Percentiles rank a stretch among this genome's conserved stretches.
Conservation (phyloP, 2,797 vertebrate species). For the Cynopterus sphinx region DNA sequence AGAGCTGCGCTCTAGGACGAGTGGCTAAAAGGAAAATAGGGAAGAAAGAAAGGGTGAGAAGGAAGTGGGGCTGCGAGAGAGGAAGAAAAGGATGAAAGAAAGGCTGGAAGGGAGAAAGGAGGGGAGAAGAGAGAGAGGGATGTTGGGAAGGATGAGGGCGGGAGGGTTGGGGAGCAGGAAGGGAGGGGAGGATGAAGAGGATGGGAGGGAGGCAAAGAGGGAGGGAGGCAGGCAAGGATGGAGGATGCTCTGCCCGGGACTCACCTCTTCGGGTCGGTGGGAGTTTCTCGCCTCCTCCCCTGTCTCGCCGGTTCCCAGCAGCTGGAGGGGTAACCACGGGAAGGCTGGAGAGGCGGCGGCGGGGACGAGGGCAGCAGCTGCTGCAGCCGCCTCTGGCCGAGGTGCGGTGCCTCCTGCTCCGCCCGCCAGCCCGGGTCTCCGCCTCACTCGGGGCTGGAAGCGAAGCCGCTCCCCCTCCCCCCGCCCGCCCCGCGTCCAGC, state of each 20-base stretch:
- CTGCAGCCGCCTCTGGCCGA: conserved; percentile 67
- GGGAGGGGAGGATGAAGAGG: conserved; percentile 41
- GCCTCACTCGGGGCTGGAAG: conserved; percentile 75
- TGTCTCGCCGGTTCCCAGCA: conserved; percentile 14
- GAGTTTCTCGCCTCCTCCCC: conserved; percentile 70
- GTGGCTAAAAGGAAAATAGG: conserved; percentile 1
- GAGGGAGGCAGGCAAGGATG: conserved; percentile 70
- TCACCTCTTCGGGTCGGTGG: conserved; percentile 84
- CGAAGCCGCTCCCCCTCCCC: conserved; percentile 73
- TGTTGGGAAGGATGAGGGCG: conserved; percentile 67
- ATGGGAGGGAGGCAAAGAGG: conserved; percentile 64
- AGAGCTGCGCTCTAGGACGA: neutral
- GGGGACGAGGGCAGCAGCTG: conserved; percentile 58
- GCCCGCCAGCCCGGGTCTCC: conserved; percentile 72
- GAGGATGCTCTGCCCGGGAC: conserved; percentile 80
- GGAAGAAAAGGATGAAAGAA: conserved; percentile 70
- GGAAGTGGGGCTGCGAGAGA: conserved; percentile 59
- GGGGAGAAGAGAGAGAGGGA: conserved; percentile 68
- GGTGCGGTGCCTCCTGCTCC: conserved; percentile 76
- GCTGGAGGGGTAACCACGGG: conserved; percentile 47
- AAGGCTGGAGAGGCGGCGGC: conserved; percentile 22
- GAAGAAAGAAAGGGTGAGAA: conserved; percentile 69
- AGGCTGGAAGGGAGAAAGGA: conserved; percentile 65
- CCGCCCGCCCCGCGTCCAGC: conserved; percentile 75
- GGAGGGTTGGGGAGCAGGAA: conserved; percentile 38